Percentiles rank a stretch among this genome's conserved stretches.
Conservation (phyloP, 2,797 vertebrate species). For the Sebastes trivittatus region DNA sequence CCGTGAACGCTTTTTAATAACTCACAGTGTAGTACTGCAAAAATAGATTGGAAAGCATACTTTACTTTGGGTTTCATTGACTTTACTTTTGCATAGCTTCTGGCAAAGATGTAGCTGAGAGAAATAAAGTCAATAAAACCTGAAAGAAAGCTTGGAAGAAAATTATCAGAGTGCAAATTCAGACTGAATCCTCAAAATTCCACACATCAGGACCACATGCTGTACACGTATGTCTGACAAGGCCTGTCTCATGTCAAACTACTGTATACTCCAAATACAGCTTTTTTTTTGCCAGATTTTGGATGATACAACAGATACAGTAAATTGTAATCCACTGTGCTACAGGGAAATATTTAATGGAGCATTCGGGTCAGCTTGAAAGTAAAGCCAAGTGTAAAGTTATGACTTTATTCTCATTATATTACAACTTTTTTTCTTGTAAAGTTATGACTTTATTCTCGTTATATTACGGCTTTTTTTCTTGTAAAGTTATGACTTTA, state of each 20-base stretch:
- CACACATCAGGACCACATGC: background rate
- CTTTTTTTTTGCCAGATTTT: background rate
- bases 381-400: too few relatives aligned
- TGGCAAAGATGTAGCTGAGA: background rate
- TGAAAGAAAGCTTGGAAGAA: background rate
- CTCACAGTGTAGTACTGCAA: background rate
- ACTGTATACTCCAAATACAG: background rate
- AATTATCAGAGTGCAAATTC: background rate
- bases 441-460: too few relatives aligned
- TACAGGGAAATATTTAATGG: background rate
- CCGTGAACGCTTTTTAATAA: background rate
- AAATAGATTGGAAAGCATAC: background rate
- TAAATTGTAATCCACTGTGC: background rate
- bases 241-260: background rate
- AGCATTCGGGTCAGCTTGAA: background rate
- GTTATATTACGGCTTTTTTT: too few relatives aligned
- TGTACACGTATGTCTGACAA: background rate
- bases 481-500: too few relatives aligned
- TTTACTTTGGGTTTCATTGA: background rate
- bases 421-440: too few relatives aligned
- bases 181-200: background rate
- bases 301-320: background rate
- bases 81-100: background rate
- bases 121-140: slow-evolving; percentile 2
- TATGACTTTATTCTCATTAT: too few relatives aligned